Percentiles rank a stretch among this genome's conserved stretches.
Conservation (phyloP, 2,888 invertebrate genomes). For the Agriopis aurantiaria region DNA sequence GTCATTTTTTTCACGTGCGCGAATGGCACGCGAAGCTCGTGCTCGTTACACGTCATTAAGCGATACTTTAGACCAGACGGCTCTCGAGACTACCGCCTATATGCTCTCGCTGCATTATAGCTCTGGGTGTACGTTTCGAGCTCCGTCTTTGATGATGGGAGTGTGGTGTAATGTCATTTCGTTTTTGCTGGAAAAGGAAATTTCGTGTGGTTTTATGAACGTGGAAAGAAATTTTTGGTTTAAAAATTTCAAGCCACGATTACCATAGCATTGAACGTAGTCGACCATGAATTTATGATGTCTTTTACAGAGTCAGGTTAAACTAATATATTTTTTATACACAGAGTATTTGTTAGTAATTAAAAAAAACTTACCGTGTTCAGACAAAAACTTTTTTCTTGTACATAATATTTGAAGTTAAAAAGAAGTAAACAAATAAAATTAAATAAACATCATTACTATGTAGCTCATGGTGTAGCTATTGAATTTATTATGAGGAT, state of each 20-base stretch:
- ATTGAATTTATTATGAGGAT: too few species aligned
- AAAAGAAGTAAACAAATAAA: too few species aligned
- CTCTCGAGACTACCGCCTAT: conserved; percentile 80
- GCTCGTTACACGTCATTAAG: conserved; percentile 86
- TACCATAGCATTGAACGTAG: neutral
- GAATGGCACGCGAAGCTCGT: conserved; percentile 70
- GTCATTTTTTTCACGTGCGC: conserved; percentile 68
- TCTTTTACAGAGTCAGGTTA: neutral
- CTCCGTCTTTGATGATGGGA: conserved; percentile 44
- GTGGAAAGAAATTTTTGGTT: neutral
- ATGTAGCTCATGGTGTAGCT: too few species aligned
- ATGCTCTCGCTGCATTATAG: conserved; percentile 57
- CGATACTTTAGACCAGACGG: conserved; percentile 86
- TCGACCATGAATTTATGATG: too few species aligned
- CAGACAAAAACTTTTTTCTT: neutral
- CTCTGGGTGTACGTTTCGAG: conserved; percentile 52
- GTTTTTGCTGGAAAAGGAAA: conserved; percentile 19
- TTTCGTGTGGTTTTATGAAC: conserved; percentile 24
- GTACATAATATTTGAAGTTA: neutral
- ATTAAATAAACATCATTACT: too few species aligned
- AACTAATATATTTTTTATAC: too few species aligned
- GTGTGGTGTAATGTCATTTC: conserved; percentile 38
- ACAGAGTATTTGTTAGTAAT: too few species aligned
- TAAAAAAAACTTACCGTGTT: neutral
- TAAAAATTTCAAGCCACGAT: neutral